Evolutionary conservation across 2,888 invertebrate species (phyloP).

Genomic region (Hipparchia semele): DNA sequence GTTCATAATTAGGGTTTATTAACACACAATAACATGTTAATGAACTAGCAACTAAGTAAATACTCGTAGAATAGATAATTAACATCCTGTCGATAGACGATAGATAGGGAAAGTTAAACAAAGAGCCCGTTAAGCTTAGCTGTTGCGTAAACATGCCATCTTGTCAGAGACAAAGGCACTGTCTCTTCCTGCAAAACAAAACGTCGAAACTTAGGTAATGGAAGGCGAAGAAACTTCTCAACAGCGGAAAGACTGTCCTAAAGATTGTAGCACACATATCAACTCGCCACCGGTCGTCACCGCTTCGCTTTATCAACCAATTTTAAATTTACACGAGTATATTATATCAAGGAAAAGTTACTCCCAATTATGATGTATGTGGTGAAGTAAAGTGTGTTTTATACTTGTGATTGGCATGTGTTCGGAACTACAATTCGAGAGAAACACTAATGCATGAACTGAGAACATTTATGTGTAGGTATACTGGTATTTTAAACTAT

Average conservation of each 20-base stretch:
- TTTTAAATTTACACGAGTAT: too few species aligned
- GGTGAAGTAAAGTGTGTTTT: too few species aligned
- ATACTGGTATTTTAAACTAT: too few species aligned
- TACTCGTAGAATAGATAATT: neutral
- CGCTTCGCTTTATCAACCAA: too few species aligned
- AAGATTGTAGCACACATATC: neutral
- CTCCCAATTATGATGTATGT: too few species aligned
- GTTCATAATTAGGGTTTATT: neutral
- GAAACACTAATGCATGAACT: too few species aligned
- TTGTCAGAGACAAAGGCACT: slow-evolving; percentile 11
- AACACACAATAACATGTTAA: neutral
- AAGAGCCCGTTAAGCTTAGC: slow-evolving; percentile 6
- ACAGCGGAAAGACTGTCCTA: neutral
- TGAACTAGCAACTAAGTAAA: neutral
- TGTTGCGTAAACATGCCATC: slow-evolving; percentile 11
- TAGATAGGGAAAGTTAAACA: slow-evolving; percentile 7
- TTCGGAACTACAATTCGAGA: too few species aligned
- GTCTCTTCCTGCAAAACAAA: slow-evolving; percentile 5
- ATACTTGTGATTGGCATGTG: too few species aligned
- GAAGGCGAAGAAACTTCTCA: slow-evolving; percentile 1
- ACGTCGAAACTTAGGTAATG: slow-evolving; percentile 14
- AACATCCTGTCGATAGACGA: slow-evolving; percentile 7
- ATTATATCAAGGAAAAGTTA: too few species aligned
- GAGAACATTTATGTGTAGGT: too few species aligned
- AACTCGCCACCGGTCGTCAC: too few species aligned